Conservation (phyloP, 1,140 invertebrate species). For the Drosophila baimaii region DNA sequence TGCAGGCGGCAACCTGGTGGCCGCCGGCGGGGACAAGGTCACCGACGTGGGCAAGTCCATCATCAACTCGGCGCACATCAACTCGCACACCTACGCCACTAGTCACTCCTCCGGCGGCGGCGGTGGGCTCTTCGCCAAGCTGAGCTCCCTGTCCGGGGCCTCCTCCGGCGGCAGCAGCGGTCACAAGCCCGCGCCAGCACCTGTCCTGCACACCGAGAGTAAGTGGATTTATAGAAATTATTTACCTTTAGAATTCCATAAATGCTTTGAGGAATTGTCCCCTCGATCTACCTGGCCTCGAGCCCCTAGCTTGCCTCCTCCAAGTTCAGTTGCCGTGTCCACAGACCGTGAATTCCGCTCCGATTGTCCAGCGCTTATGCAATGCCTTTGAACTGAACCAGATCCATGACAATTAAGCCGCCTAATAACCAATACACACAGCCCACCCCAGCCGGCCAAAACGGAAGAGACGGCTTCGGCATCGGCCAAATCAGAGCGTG, state of each 20-base stretch:
- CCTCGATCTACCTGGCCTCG: neutral
- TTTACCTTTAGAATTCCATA: conserved; percentile 24
- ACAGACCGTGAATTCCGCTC: conserved; percentile 19
- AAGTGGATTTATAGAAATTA: conserved; percentile 49
- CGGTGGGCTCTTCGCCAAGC: conserved; percentile 75
- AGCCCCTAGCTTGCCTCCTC: conserved; percentile 21
- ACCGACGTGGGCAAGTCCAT: conserved; percentile 90
- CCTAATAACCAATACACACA: conserved; percentile 50
- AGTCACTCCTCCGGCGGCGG: conserved; percentile 62
- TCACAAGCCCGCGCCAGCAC: conserved; percentile 53
- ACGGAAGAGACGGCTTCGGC: conserved; percentile 68
- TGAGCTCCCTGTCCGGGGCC: conserved; percentile 76
- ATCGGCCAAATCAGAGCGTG: conserved; percentile 41
- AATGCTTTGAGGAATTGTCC: no score
- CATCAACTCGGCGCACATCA: conserved; percentile 88
- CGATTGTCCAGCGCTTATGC: conserved; percentile 43
- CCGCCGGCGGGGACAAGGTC: conserved; percentile 88
- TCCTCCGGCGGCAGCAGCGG: conserved; percentile 80
- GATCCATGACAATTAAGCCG: conserved; percentile 67
- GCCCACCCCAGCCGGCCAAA: conserved; percentile 41
- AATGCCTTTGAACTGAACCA: conserved; percentile 46
- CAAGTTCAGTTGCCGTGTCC: conserved; percentile 3
- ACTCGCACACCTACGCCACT: conserved; percentile 84
- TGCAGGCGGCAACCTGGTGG: conserved; percentile 88
- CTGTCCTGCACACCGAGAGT: conserved; percentile 79